phyloP scores from a whole-genome alignment of 1,140 invertebrate genomes.

The Drosophila cardini region DNA sequence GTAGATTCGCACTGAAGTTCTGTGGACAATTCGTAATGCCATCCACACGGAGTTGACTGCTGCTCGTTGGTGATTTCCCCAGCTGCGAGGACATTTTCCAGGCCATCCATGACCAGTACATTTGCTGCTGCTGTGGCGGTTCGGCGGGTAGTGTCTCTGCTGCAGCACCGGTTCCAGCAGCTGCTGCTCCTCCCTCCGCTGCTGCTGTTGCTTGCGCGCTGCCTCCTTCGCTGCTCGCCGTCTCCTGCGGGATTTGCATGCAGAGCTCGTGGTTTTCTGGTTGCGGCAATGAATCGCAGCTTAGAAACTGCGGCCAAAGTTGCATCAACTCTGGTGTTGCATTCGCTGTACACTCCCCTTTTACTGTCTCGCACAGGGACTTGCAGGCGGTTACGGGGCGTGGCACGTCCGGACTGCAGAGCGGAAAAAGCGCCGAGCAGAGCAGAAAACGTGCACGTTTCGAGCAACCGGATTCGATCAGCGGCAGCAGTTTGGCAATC shows the following conservation, averaged over 20 bases:
- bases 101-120: slow-evolving; percentile 73
- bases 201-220: neutral
- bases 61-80: slow-evolving; percentile 40
- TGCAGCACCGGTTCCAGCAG: neutral
- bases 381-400: slow-evolving; percentile 95
- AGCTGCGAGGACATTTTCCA: slow-evolving; percentile 62
- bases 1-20: slow-evolving; percentile 76
- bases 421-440: slow-evolving; percentile 95
- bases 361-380: slow-evolving; percentile 93
- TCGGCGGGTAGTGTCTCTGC: neutral
- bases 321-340: slow-evolving; percentile 87
- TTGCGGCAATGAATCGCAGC: slow-evolving; percentile 88
- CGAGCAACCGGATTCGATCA: slow-evolving; percentile 91
- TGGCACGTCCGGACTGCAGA: slow-evolving; percentile 95
- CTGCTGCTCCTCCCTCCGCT: neutral
- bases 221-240: neutral
- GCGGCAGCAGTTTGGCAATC: slow-evolving; percentile 88
- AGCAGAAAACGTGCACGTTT: slow-evolving; percentile 94
- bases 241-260: slow-evolving; percentile 85
- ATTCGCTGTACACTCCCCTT: slow-evolving; percentile 88
- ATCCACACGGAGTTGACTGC: neutral
- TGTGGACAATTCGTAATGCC: slow-evolving; percentile 59
- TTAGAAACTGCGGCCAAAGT: slow-evolving; percentile 91
- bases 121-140: slow-evolving; percentile 47
- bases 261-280: slow-evolving; percentile 86